Percentiles rank a stretch among this genome's conserved stretches.
Evolutionary conservation across 2,797 vertebrate species (phyloP).

Genomic region (Bucorvus abyssinicus): DNA sequence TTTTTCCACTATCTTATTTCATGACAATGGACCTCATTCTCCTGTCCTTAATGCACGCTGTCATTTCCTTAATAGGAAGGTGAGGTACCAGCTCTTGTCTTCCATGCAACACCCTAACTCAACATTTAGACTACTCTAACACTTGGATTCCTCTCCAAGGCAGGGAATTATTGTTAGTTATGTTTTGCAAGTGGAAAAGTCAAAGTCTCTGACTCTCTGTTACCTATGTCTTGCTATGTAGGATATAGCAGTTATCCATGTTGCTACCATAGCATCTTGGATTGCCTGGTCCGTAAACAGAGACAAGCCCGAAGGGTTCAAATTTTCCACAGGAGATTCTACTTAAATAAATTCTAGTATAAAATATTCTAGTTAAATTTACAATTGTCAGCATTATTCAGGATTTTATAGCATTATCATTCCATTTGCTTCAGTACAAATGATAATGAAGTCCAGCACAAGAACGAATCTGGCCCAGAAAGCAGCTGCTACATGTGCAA

Average conservation of each 20-base stretch:
- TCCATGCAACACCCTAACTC: not conserved
- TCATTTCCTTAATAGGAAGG: not conserved
- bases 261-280: not conserved
- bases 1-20: not conserved
- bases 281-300: not conserved
- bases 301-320: not conserved
- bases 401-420: not conserved
- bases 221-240: not conserved
- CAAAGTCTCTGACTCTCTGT: not conserved
- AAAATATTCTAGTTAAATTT: not conserved
- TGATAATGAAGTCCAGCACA: not conserved
- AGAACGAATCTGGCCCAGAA: not conserved
- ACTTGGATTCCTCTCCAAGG: not conserved
- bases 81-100: not conserved
- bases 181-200: not conserved
- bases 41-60: not conserved
- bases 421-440: not conserved
- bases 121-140: not conserved
- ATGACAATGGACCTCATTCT: not conserved
- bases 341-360: not conserved
- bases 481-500: not conserved
- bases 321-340: not conserved
- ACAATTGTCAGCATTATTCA: not conserved
- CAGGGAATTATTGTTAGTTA: not conserved
- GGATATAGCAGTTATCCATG: not conserved